Evolutionary conservation across 1,140 invertebrate species (phyloP).

Genomic region (Pectinophora gossypiella): DNA sequence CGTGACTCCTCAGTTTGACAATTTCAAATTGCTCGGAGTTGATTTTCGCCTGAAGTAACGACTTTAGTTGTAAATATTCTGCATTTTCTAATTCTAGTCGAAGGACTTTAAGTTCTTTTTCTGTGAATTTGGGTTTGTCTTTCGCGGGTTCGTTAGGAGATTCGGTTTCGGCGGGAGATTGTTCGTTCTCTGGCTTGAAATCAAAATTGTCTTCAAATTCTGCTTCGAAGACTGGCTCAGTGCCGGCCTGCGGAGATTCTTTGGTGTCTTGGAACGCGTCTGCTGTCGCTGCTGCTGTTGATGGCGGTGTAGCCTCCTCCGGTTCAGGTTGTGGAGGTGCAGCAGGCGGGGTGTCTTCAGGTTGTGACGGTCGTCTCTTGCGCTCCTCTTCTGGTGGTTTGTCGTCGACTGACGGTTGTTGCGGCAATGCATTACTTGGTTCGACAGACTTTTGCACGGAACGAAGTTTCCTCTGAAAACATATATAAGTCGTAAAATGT

Average conservation of each 20-base stretch:
- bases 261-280: slow-evolving; percentile 38
- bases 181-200: slow-evolving; percentile 49
- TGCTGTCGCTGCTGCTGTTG: background rate
- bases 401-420: slow-evolving; percentile 67
- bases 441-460: slow-evolving; percentile 82
- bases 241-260: slow-evolving; percentile 38
- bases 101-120: slow-evolving; percentile 77
- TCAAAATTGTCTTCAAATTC: slow-evolving; percentile 73
- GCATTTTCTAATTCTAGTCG: slow-evolving; percentile 80
- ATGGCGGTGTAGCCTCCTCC: slow-evolving; percentile 11
- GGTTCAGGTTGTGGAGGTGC: background rate
- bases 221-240: slow-evolving; percentile 50
- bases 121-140: slow-evolving; percentile 70
- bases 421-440: slow-evolving; percentile 69
- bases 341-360: slow-evolving; percentile 17
- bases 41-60: slow-evolving; percentile 79
- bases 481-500: too few species aligned
- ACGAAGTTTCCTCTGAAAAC: slow-evolving; percentile 81
- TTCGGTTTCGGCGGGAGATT: slow-evolving; percentile 25
- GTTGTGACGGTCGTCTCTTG: slow-evolving; percentile 30
- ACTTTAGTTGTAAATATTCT: slow-evolving; percentile 80
- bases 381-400: slow-evolving; percentile 61
- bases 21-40: slow-evolving; percentile 81
- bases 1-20: slow-evolving; percentile 78
- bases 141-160: slow-evolving; percentile 22